Conservation (phyloP, 2,797 vertebrate genomes). For the Apogon hyalosoma region DNA sequence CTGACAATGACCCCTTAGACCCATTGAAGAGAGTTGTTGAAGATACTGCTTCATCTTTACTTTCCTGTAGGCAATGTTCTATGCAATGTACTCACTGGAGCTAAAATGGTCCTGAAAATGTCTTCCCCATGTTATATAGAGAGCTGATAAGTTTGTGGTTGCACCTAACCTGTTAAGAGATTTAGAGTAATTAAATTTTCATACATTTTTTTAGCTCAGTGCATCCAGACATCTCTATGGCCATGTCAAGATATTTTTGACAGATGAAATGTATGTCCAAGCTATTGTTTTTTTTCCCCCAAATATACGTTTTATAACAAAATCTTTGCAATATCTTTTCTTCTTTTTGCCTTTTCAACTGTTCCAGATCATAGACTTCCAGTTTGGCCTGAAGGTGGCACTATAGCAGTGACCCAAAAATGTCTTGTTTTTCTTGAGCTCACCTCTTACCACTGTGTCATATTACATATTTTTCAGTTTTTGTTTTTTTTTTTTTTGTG, state of each 20-base stretch:
- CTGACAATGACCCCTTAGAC: not conserved
- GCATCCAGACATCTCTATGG: too few species aligned
- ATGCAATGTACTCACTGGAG: not conserved
- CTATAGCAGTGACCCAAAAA: slow-evolving; percentile 49
- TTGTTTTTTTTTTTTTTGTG: slow-evolving; percentile 37
- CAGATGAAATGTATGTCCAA: too few species aligned
- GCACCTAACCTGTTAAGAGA: too few species aligned
- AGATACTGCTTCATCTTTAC: not conserved
- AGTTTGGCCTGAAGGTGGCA: slow-evolving; percentile 27
- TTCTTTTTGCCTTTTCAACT: not conserved
- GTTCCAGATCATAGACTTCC: too few species aligned
- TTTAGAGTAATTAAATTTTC: too few species aligned
- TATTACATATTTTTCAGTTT: slow-evolving; percentile 16
- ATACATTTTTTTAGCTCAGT: too few species aligned
- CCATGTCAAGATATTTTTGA: too few species aligned
- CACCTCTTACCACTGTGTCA: slow-evolving; percentile 28
- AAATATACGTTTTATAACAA: too few species aligned
- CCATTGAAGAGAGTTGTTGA: not conserved
- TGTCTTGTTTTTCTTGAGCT: slow-evolving; percentile 28
- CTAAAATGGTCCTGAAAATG: not conserved
- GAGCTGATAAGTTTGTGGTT: too few species aligned
- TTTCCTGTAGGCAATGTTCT: not conserved
- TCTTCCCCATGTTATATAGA: too few species aligned
- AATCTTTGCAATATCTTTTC: too few species aligned
- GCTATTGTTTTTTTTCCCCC: too few species aligned